Evolutionary conservation across 2,888 invertebrate genomes (phyloP).

Genomic region (Eristalinus sepulchralis): DNA sequence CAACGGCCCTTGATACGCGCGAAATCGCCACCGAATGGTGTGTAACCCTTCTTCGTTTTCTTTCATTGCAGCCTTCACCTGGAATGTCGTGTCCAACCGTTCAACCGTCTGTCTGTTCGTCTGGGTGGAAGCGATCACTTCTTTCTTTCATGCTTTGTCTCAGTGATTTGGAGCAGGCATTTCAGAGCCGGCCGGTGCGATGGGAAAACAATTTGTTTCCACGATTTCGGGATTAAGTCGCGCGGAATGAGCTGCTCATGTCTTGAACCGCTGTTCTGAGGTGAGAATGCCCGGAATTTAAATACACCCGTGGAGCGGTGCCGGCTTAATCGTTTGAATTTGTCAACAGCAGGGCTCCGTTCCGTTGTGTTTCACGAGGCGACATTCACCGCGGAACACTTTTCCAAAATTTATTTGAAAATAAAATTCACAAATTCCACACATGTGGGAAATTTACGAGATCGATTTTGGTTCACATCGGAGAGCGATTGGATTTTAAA

Average conservation of each 20-base stretch:
- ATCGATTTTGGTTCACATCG: constrained; percentile 68
- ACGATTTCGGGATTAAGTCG: constrained; percentile 64
- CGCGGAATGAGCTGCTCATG: constrained; percentile 48
- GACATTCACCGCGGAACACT: constrained; percentile 52
- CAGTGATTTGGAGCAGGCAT: constrained; percentile 46
- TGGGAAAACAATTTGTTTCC: constrained; percentile 58
- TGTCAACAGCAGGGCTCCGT: constrained; percentile 28
- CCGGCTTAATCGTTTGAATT: constrained; percentile 31
- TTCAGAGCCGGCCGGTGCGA: constrained; percentile 9
- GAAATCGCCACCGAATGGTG: constrained; percentile 22
- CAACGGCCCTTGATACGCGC: constrained; percentile 58
- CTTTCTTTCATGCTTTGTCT: constrained; percentile 14
- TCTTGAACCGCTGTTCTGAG: constrained; percentile 18
- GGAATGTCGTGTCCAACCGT: constrained; percentile 44
- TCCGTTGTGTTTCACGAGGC: background rate
- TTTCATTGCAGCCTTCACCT: constrained; percentile 28
- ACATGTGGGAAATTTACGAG: constrained; percentile 71
- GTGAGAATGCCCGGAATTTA: constrained; percentile 63
- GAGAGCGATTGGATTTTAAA: constrained; percentile 63
- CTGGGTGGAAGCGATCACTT: constrained; percentile 26
- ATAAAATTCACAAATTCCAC: constrained; percentile 64
- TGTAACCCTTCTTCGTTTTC: constrained; percentile 21
- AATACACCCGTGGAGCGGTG: constrained; percentile 22
- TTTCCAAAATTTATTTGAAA: constrained; percentile 58
- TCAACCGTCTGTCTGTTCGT: background rate